These are phyloP conservation scores for Siphamia tubifer DNA, from an alignment of 2,113 vertebrate genomes.

Conservation along the genomic window DNA sequence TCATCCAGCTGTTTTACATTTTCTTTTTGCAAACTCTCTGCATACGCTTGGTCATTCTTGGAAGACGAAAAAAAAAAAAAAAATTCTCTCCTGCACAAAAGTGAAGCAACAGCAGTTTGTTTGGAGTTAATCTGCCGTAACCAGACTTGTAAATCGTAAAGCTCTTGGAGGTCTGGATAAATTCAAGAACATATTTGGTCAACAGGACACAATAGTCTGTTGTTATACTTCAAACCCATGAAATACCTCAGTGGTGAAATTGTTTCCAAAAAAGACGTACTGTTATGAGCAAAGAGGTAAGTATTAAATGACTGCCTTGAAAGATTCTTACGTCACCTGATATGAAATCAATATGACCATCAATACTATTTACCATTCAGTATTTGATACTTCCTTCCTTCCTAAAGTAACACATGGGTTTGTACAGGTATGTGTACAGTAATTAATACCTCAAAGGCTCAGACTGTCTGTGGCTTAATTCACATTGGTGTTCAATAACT, in stretches of 20 bases:
- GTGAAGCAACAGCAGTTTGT: conserved; percentile 3
- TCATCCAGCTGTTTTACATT: conserved; percentile 1
- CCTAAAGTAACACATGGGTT: too few relatives aligned
- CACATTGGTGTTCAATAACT: too few relatives aligned
- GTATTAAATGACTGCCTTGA: neutral
- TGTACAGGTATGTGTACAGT: too few relatives aligned
- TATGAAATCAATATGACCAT: too few relatives aligned
- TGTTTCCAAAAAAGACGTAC: neutral
- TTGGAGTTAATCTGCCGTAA: conserved; percentile 9
- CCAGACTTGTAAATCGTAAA: neutral
- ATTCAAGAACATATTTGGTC: neutral
- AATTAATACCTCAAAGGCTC: too few relatives aligned
- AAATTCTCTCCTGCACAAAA: neutral
- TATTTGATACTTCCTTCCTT: too few relatives aligned
- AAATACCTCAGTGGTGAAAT: neutral
- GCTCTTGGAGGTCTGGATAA: neutral
- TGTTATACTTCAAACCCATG: neutral
- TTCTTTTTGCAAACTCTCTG: neutral
- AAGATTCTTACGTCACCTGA: too few relatives aligned
- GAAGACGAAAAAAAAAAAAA: neutral
- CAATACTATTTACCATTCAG: too few relatives aligned
- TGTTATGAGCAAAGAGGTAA: neutral
- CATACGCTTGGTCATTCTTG: neutral
- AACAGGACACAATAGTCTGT: neutral
- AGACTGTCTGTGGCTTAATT: too few relatives aligned